Evolutionary conservation across 2,113 vertebrate genomes (phyloP), one percentile per base, ranked within the genome.

Genomic region (Hystrix cristata): DNA sequence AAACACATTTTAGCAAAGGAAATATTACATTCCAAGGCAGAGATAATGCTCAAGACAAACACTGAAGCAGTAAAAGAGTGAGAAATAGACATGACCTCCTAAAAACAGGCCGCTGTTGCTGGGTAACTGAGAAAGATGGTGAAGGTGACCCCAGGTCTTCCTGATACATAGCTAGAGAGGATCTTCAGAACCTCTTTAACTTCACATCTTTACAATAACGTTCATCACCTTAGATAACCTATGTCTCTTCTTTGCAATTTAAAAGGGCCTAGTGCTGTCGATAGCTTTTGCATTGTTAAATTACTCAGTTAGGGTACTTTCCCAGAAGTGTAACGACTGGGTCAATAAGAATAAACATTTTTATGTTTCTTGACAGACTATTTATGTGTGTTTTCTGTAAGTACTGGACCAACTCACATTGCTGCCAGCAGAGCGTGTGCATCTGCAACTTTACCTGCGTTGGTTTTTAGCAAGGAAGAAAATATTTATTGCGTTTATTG

Each of bases 341-440:
- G 18, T 95, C 94, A 93, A 65, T 97, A 95, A 85, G 64, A 96
- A 92, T 55, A 96, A 97, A 87, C 34, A 93, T 13, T 82, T 97
- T 82, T 83, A 95, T 83, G n/a, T 74, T 76, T 94, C 55, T 80
- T 94, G 87, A 95, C n/a, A 93, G 51, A 91, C 86, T 83, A 95
- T 93, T 93, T 90, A 95, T 76, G 16, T 25, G 34, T 95, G 31
- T 92, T 94, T 97, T 95, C 83, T 87, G 5, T 90, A 95, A 96
- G 43, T 87, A 57, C 55, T 89, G 72, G 90, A 31, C n/a, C 82
- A 96, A 92, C 74, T 85, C 34, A 94, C 7, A 82, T 12, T 81
- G 62, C n/a, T 93, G 65, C 29, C 80, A 91, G 57, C 46, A n/a
- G 72, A 79, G 31, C 55, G 11, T 69, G 13, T 51, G 9, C 67